Evolutionary conservation across 1,140 invertebrate species (phyloP), one percentile per base, ranked within the genome.

Genomic region (Orussus abietinus): DNA sequence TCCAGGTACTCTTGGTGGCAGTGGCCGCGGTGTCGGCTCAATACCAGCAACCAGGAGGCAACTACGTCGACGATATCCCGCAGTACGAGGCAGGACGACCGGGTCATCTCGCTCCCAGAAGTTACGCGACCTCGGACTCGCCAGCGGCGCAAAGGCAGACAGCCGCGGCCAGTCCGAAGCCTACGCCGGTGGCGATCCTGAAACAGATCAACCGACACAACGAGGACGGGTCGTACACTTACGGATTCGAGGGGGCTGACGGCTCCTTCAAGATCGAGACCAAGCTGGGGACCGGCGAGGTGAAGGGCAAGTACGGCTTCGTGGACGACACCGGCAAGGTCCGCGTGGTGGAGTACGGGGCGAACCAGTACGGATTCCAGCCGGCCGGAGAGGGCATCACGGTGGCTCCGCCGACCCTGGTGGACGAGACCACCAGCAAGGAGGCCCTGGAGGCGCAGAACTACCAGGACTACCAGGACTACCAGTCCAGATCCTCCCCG

Each of bases 261-360:
- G 88, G 88, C 28, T 84, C 85, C 3, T 89, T 90, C 69, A 90
- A 90, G 66, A 89, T 90, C 50, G 87, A 92, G 62, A 89, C 87
- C 5, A 89, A 91, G 59, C 66, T 83, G 19, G 77, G 82, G 0
- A 81, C 77, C 11, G 88, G 88, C 0, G 84, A 89, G 45, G 86
- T 91, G 0, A 84, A 84, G 58, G 88, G 88, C 38, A 89, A 90
- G 60, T 90, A 90, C 56, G 88, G 91, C 4, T 94, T 90, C 69
- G 83, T 90, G 18, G 89, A 91, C 63, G 85, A 88, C 55, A 76
- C 77, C 2, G 88, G 88, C 28, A 84, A 85, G 64, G 79, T 90
- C 1, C 79, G 88, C 9, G 83, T 89, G 1, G 84, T 93, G 6
- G 88, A 93, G 59, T 93, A 93, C 63, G 88, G 88, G 11, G 89